phyloP scores from a whole-genome alignment of 2,797 vertebrate species.

The Sebastes vulpes region DNA sequence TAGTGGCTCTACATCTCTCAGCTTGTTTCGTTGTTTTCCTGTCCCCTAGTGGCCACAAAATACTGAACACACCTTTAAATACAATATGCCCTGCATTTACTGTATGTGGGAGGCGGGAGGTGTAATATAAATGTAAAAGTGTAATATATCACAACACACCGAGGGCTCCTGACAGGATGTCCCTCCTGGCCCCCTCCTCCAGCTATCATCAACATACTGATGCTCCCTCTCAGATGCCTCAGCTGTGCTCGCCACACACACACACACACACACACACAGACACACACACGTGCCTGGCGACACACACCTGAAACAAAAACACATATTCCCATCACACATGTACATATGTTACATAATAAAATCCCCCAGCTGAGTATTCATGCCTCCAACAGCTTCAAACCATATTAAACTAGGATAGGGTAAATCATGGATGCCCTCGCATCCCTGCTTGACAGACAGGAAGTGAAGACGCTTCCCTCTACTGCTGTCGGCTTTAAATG shows the following conservation, averaged over 20 bases:
- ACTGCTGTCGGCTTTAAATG: slow-evolving; percentile 18
- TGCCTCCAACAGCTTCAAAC: slow-evolving; percentile 11
- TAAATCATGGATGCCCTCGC: slow-evolving; percentile 27
- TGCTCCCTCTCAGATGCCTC: slow-evolving; percentile 11
- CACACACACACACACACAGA: neutral
- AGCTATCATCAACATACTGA: slow-evolving; percentile 10
- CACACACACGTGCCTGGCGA: neutral
- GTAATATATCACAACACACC: slow-evolving; percentile 42
- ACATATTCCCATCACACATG: neutral
- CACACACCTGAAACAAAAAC: neutral
- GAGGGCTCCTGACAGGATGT: slow-evolving; percentile 44
- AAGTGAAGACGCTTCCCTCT: slow-evolving; percentile 3
- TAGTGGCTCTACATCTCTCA: neutral
- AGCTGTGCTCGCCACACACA: slow-evolving; percentile 1
- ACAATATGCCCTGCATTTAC: neutral
- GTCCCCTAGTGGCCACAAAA: neutral
- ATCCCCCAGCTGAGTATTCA: neutral
- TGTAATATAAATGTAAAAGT: slow-evolving; percentile 16
- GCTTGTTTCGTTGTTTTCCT: neutral
- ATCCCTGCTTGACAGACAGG: slow-evolving; percentile 18
- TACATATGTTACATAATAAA: neutral
- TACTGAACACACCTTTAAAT: neutral
- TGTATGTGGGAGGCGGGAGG: neutral
- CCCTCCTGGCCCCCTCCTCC: slow-evolving; percentile 24
- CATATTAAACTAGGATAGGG: neutral